These are phyloP conservation scores for Tryphoninae sp. DNA, from an alignment of 2,888 invertebrate species.

Conservation along the genomic window DNA sequence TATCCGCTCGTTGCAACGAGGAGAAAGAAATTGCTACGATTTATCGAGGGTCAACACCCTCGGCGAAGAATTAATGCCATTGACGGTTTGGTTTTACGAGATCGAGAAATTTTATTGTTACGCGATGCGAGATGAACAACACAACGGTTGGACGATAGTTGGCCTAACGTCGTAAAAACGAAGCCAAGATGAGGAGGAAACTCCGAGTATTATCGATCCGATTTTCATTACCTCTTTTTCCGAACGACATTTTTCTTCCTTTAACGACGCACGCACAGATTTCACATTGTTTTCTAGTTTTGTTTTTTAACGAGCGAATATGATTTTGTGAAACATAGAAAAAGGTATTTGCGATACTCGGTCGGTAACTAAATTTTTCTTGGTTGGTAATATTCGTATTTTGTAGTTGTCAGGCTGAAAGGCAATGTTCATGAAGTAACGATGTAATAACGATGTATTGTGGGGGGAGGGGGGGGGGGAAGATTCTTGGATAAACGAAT, in stretches of 20 bases:
- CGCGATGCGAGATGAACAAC: conserved; percentile 29
- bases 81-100: conserved; percentile 66
- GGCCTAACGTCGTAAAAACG: conserved; percentile 54
- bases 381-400: too few relatives aligned
- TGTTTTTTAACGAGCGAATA: neutral
- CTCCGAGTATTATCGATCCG: conserved; percentile 4
- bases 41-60: conserved; percentile 49
- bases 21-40: too few relatives aligned
- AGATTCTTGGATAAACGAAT: neutral
- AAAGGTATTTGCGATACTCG: too few relatives aligned
- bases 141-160: conserved; percentile 49
- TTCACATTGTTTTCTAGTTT: neutral
- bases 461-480: neutral
- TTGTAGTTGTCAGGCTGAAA: neutral
- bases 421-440: neutral
- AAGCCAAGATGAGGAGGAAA: neutral
- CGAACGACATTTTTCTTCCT: neutral
- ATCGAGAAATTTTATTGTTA: conserved; percentile 62
- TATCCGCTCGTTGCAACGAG: neutral
- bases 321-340: too few relatives aligned
- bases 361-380: too few relatives aligned
- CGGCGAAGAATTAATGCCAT: conserved; percentile 65
- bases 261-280: neutral
- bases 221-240: neutral
- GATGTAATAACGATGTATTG: neutral